These are phyloP conservation scores for Gymnorhina tibicen DNA, from an alignment of 2,113 vertebrate genomes.

Conservation along the genomic window DNA sequence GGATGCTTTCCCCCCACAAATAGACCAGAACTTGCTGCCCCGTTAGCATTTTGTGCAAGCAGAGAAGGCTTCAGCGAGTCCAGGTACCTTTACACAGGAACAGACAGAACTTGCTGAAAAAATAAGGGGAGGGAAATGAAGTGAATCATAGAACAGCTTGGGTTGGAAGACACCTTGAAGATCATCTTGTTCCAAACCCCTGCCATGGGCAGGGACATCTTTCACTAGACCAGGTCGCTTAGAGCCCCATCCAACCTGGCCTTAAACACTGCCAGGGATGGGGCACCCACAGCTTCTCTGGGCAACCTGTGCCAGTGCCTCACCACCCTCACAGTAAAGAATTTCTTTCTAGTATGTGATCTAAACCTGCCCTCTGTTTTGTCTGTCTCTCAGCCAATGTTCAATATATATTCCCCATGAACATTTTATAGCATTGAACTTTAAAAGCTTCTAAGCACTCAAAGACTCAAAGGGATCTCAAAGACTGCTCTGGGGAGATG, in stretches of 20 bases:
- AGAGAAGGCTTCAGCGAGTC: background rate
- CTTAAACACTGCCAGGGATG: background rate
- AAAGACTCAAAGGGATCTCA: background rate
- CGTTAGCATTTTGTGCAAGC: background rate
- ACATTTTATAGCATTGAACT: background rate
- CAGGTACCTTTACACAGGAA: background rate
- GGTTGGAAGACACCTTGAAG: background rate
- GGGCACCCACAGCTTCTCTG: background rate
- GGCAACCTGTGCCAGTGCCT: background rate
- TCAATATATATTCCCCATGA: background rate
- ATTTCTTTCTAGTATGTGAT: background rate
- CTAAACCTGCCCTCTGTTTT: background rate
- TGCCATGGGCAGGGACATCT: background rate
- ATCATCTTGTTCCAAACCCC: background rate
- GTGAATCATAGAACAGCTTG: background rate
- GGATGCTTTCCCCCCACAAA: rapidly evolving
- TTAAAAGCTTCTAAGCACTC: background rate
- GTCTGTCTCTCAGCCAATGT: background rate
- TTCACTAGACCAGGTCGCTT: background rate
- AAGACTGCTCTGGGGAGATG: background rate
- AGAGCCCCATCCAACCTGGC: background rate
- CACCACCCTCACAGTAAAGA: background rate
- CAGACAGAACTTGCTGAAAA: background rate
- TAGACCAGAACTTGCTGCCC: background rate
- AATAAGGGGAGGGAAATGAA: background rate